Evolutionary conservation across 2,113 vertebrate genomes (phyloP), one percentile per base, ranked within the genome.

Genomic region (Scartelaos histophorus): DNA sequence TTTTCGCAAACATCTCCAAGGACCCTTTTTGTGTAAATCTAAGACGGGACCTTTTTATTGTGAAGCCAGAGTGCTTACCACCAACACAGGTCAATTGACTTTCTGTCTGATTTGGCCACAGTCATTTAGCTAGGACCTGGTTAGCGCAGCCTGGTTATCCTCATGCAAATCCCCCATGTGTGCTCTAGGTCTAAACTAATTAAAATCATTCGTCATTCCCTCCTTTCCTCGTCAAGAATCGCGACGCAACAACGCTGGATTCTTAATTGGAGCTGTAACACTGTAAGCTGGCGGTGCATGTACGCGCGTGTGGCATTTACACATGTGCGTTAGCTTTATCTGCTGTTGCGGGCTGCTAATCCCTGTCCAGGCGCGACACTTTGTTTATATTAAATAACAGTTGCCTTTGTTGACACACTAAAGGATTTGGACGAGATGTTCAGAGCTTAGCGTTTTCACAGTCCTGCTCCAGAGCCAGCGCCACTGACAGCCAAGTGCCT

Each of bases 401-500:
- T 78, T 73, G 35, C 13, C 6, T 47, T 38, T 64, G 58, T 56
- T 76, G 67, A 73, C 78, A 75, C 68, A 75, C 62, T 73, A 70
- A 76, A 82, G 71, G 70, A 69, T 66, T n/a, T 68, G 38, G 65
- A 51, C 46, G 70, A 56, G 68, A 16, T 78, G 70, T 78, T 77
- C 57, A 35, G 46, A 68, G 74, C 70, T 80, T 69, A 71, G 73
- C 45, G 76, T 84, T 79, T 80, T 53, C 62, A 74, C 78, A 58
- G 60, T 76, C 47, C 45, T 75, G 76, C 69, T 7, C 71, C 51
- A 58, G 65, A 82, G 70, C 60, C 70, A 79, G 78, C 54, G 68
- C 9, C 11, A 58, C 71, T 82, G 81, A 87, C 76, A 84, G 71
- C 66, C 60, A 85, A 80, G 19, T 80, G 84, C 85, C 71, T 83